Percentiles rank a stretch among this genome's conserved stretches.
phyloP scores from a whole-genome alignment of 2,797 vertebrate species.

The Monodelphis domestica region DNA sequence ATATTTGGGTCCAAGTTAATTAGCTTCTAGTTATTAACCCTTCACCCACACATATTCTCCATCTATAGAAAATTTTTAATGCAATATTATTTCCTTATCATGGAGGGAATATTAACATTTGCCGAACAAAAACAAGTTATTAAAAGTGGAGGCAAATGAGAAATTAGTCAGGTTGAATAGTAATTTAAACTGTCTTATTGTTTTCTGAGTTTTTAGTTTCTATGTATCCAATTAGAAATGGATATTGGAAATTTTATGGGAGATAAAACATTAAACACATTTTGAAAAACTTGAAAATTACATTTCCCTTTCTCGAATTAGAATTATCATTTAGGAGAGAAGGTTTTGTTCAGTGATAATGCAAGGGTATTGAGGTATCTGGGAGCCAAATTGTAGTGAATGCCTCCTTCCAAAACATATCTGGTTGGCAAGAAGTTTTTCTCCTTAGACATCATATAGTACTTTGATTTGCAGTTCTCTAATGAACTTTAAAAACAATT shows the following conservation, averaged over 20 bases:
- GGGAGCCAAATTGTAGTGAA: constrained; percentile 2
- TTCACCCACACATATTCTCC: constrained; percentile 39
- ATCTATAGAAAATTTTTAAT: constrained; percentile 67
- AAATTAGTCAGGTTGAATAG: constrained; percentile 53
- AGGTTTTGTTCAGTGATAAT: constrained; percentile 47
- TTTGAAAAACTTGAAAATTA: constrained; percentile 35
- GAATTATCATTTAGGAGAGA: constrained; percentile 48
- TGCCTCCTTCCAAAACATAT: constrained; percentile 8
- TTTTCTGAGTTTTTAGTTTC: constrained; percentile 36
- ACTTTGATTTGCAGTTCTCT: background rate
- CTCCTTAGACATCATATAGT: background rate
- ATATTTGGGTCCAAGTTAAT: constrained; percentile 30
- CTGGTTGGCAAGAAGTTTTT: background rate
- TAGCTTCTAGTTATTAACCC: constrained; percentile 62
- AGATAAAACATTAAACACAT: constrained; percentile 35
- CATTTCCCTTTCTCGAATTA: constrained; percentile 56
- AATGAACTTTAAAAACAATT: background rate
- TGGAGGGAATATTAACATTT: constrained; percentile 59
- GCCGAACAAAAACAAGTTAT: constrained; percentile 38
- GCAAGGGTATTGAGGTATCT: background rate
- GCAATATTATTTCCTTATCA: constrained; percentile 52
- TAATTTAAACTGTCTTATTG: constrained; percentile 39
- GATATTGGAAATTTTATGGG: constrained; percentile 51
- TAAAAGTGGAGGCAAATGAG: constrained; percentile 51
- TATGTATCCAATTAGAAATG: constrained; percentile 39